These are phyloP conservation scores for Condylostylus longicornis DNA, from an alignment of 1,140 invertebrate genomes.

Conservation along the genomic window DNA sequence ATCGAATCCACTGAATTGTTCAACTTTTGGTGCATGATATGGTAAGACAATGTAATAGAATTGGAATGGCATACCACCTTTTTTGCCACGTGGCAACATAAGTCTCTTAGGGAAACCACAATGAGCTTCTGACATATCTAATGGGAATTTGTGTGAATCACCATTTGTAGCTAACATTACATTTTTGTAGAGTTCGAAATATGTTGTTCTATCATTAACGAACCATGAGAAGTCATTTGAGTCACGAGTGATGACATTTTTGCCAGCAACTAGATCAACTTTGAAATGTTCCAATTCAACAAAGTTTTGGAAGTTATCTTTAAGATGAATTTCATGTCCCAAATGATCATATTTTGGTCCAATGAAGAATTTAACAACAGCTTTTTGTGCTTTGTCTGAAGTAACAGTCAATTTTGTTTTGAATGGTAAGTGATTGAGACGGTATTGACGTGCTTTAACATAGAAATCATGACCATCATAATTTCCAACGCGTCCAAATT, in stretches of 20 bases:
- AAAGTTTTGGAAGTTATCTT: conserved; percentile 36
- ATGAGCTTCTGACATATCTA: conserved; percentile 35
- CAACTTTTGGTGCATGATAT: conserved; percentile 25
- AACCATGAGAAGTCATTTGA: conserved; percentile 37
- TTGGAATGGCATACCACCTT: conserved; percentile 45
- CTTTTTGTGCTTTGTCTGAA: conserved; percentile 38
- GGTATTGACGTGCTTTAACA: conserved; percentile 38
- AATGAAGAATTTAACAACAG: conserved; percentile 41
- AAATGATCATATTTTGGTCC: conserved; percentile 40
- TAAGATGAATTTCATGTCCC: conserved; percentile 34
- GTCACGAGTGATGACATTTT: conserved; percentile 40
- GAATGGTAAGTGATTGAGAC: conserved; percentile 47
- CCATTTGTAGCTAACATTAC: conserved; percentile 36
- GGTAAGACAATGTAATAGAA: conserved; percentile 48
- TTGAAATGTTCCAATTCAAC: conserved; percentile 41
- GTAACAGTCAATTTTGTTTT: conserved; percentile 42
- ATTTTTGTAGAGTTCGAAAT: conserved; percentile 31
- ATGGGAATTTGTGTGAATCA: conserved; percentile 34
- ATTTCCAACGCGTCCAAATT: conserved; percentile 27
- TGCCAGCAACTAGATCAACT: conserved; percentile 37
- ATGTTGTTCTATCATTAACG: conserved; percentile 31
- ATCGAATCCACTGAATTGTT: conserved; percentile 23
- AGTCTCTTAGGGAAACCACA: conserved; percentile 46
- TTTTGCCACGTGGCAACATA: conserved; percentile 49
- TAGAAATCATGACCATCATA: conserved; percentile 5